Base-by-base conservation (phyloP, 1,140 invertebrate genomes). In the Hydropsyche tenuis region DNA sequence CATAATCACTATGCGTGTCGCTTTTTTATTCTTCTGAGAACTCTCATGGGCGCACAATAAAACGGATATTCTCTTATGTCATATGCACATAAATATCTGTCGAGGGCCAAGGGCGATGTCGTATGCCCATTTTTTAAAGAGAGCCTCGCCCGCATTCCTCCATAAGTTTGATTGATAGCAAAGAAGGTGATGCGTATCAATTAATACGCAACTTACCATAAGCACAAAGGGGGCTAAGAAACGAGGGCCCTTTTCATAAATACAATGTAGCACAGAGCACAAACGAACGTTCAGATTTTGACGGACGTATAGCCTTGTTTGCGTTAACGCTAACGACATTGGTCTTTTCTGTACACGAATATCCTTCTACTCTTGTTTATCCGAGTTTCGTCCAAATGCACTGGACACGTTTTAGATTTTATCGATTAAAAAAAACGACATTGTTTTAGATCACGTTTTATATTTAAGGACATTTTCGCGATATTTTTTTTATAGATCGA, bases 401-500 rank as follows among this genome's bases (percentile, higher is more conserved):
- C 4, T n/a, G 23, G 23, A n/a, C 60, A 63, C 60, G 60, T 63
- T 69, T 48, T 51, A 69, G 66, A 69, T 69, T n/a, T 69, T 42
- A 48, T 51, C 45, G 66, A 22, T 66, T 46, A 51, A 62, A 62
- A 62, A 62, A 62, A 62, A 62, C 20, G 42, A 20, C 30, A 4
- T 66, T 43, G 63, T 66, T 43, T 66, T 66, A 43, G 63, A 42
- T 66, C 63, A 66, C 63, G 63, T 66, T 66, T 66, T 42, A 22
- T 16, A 66, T 66, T 66, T 66, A 66, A 66, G 25, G 63, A 66
- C 63, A 22, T 42, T 37, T 37, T 16, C 16, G 56, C 56, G 20
- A 20, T 62, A 16, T 22, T 12, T 23, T 16, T 25, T 62, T 62
- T 62, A 20, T 62, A 4, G 1, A 5, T 62, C 12, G 11, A 25